These are phyloP conservation scores for Cancer borealis DNA, from an alignment of 2,888 invertebrate species.

Conservation along the genomic window DNA sequence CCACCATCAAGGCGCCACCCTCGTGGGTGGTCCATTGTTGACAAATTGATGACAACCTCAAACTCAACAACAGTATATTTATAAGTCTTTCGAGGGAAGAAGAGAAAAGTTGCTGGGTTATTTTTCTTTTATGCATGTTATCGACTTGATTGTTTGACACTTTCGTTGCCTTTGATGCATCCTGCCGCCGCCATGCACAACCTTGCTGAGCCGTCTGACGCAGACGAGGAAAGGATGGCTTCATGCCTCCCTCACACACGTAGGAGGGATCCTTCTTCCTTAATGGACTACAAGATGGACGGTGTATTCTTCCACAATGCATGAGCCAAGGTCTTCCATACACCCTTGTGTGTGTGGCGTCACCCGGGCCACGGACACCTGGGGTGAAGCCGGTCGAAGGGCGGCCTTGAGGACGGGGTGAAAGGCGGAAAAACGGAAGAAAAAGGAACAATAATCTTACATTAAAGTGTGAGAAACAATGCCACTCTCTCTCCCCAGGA, in stretches of 20 bases:
- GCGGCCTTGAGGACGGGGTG: constrained; percentile 23
- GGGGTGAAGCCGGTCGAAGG: not conserved
- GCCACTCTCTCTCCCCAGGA: not conserved
- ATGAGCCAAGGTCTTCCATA: not conserved
- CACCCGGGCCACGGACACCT: not conserved
- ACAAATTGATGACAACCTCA: too few species aligned
- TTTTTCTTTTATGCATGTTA: not conserved
- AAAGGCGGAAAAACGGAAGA: not conserved
- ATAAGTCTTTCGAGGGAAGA: too few species aligned
- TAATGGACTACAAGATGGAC: not conserved
- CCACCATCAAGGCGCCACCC: not conserved
- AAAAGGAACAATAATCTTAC: constrained; percentile 15
- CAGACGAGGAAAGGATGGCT: not conserved
- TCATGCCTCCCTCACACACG: too few species aligned
- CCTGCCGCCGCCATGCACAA: not conserved
- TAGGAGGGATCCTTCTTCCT: not conserved
- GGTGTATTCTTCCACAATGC: not conserved
- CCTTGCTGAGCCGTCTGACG: not conserved
- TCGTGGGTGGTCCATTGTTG: not conserved
- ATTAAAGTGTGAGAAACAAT: constrained; percentile 20
- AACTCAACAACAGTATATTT: too few species aligned
- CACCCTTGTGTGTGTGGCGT: not conserved
- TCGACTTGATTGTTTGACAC: not conserved
- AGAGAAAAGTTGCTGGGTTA: not conserved
- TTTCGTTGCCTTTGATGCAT: not conserved